These are phyloP conservation scores for Chloroclysta siterata DNA, from an alignment of 2,888 invertebrate genomes.

Conservation along the genomic window DNA sequence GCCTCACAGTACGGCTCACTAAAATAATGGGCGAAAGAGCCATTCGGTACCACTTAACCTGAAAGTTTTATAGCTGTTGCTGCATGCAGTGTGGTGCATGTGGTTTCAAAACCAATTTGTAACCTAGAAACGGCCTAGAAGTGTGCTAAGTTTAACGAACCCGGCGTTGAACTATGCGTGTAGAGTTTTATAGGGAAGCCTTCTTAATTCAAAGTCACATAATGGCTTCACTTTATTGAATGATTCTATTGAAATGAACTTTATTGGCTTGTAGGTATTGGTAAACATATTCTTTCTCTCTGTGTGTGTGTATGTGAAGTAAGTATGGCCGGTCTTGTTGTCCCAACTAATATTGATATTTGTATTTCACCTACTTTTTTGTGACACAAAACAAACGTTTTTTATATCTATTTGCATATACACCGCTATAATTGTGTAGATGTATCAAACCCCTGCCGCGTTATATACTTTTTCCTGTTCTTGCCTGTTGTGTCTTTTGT, in stretches of 20 bases:
- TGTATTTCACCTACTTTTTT: no score
- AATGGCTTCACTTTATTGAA: slow-evolving; percentile 1
- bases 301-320: no score
- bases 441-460: no score
- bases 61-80: slow-evolving; percentile 38
- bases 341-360: no score
- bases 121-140: slow-evolving; percentile 10
- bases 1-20: slow-evolving; percentile 35
- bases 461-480: no score
- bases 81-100: slow-evolving; percentile 25
- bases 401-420: no score
- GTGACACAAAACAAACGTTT: no score
- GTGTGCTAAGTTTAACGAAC: slow-evolving; percentile 22
- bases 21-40: slow-evolving; percentile 43
- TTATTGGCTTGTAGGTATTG: no score
- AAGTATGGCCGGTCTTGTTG: no score
- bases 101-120: slow-evolving; percentile 31
- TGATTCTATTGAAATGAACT: not conserved
- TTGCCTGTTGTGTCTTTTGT: no score
- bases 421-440: no score
- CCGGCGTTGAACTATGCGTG: not conserved
- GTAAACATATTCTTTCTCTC: no score
- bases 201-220: not conserved
- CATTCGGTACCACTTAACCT: slow-evolving; percentile 38
- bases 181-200: slow-evolving; percentile 5